Conservation (phyloP, 2,113 vertebrate species). For the Meriones unguiculatus region DNA sequence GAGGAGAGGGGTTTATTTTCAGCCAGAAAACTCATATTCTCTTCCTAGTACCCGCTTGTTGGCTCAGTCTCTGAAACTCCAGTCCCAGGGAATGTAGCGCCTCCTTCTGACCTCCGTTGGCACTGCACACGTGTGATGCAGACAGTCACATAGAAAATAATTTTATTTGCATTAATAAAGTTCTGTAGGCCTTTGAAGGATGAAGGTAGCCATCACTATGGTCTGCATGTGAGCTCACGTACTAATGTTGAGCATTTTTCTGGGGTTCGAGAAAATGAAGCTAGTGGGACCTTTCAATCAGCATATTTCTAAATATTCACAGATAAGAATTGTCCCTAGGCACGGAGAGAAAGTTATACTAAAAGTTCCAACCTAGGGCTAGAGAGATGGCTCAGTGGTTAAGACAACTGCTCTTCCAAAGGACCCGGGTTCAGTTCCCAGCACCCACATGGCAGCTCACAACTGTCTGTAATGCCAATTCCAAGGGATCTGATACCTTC, state of each 20-base stretch:
- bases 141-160: neutral
- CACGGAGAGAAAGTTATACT: neutral
- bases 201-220: neutral
- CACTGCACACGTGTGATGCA: neutral
- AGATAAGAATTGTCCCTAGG: neutral
- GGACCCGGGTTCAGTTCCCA: too few species aligned
- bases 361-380: neutral
- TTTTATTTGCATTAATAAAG: neutral
- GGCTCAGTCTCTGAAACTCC: neutral
- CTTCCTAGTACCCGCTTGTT: neutral
- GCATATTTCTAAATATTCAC: neutral
- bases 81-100: neutral
- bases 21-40: neutral
- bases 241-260: neutral
- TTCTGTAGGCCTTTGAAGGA: neutral
- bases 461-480: too few species aligned
- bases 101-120: neutral
- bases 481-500: too few species aligned
- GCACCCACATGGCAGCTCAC: too few species aligned
- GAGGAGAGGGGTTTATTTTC: neutral
- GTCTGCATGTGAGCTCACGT: neutral
- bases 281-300: neutral
- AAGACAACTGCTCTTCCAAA: too few species aligned
- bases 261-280: neutral
- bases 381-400: too few species aligned